Evolutionary conservation across 2,797 vertebrate genomes (phyloP).

Genomic region (Stomatorhinus walkeri): DNA sequence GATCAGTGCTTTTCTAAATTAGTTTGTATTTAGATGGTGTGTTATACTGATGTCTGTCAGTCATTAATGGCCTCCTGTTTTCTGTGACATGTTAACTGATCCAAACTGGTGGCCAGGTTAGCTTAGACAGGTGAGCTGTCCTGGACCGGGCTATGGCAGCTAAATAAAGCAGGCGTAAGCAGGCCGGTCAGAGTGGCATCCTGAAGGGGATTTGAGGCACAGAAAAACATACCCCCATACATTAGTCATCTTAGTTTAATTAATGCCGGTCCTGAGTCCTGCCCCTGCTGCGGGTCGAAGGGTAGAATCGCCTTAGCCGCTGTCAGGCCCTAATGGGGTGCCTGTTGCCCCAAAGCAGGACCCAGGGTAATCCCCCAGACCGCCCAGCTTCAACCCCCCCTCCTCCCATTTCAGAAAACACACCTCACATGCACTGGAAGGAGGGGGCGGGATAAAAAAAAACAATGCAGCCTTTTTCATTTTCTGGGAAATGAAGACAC

Average conservation of each 20-base stretch:
- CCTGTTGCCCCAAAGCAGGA: background rate
- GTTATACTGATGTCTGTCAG: background rate
- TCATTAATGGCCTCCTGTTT: background rate
- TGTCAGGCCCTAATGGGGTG: constrained; percentile 5
- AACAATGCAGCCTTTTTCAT: background rate
- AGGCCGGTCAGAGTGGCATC: background rate
- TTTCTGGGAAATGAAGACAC: background rate
- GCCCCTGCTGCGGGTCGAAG: background rate
- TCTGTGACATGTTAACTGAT: background rate
- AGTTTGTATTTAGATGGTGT: background rate
- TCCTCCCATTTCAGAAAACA: background rate
- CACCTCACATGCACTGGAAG: background rate
- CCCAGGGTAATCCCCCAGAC: background rate
- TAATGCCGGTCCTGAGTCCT: constrained; percentile 2
- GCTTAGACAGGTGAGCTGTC: background rate
- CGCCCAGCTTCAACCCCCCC: background rate
- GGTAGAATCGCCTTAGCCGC: background rate
- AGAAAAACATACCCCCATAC: background rate
- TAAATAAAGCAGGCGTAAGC: background rate
- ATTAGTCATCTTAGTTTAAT: constrained; percentile 7
- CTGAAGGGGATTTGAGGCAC: background rate
- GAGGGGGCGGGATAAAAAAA: background rate
- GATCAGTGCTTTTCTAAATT: background rate
- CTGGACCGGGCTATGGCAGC: background rate
- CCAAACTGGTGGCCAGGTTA: background rate